Evolutionary conservation across 2,797 vertebrate genomes (phyloP), one percentile per base, ranked within the genome.

Genomic region (Staurois parvus): DNA sequence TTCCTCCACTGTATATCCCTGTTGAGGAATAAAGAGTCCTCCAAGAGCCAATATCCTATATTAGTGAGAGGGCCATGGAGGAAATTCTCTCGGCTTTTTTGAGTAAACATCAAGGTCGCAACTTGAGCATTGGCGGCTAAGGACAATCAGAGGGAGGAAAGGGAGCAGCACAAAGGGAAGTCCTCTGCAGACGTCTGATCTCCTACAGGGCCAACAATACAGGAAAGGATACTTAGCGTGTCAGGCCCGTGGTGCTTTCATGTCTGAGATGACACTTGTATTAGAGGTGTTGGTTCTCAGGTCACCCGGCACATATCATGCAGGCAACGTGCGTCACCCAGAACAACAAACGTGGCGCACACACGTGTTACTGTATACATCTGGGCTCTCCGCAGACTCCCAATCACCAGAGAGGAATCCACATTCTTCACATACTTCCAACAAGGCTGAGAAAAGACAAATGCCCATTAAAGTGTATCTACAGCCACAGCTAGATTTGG

Each of bases 101-200:
- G 17, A 28, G n/a, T 64, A 74, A 62, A 62, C 26, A 66, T 74
- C 30, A 52, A 76, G 74, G 68, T 74, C 45, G 30, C 9, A 12
- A 26, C 64, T 76, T 28, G 4, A 26, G 79, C 40, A 30, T 67
- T 32, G 28, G 21, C 32, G 32, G 29, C 59, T n/a, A 15, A 68
- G 48, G 52, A 85, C 80, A 74, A 76, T 72, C n/a, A 67, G 26
- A 69, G 45, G 64, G 37, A 77, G 85, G 85, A 86, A 87, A 79
- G 81, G 84, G 84, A 75, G 72, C 34, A n/a, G 59, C 59, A 56
- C 37, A 17, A 72, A 26, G 70, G 85, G 72, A 74, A 76, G 56
- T 62, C 34, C 59, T 42, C 81, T 17, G 74, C 45, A 28, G 66
- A 32, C n/a, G 70, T 40, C 68, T 15, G 76, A 75, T 83, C 24